Conservation (phyloP, 1,140 invertebrate genomes). For the Leptinotarsa undecemlineata region DNA sequence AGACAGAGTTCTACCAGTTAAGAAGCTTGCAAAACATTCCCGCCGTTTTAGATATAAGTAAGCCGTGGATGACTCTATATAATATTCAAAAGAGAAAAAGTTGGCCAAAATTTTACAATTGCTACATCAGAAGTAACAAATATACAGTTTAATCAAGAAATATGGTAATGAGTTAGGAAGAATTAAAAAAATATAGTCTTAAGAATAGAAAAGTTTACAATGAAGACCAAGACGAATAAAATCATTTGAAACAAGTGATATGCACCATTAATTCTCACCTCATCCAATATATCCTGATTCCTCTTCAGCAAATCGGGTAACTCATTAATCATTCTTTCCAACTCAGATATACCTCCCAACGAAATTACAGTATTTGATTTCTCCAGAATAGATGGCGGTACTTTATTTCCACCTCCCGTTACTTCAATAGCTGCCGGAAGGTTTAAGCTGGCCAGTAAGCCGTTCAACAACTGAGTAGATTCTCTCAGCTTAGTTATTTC, state of each 20-base stretch:
- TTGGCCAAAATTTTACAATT: too few species aligned
- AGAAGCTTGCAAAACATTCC: too few species aligned
- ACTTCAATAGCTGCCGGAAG: conserved; percentile 96
- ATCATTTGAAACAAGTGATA: too few species aligned
- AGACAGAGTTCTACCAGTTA: too few species aligned
- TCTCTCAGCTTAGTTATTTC: conserved; percentile 85
- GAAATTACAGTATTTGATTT: conserved; percentile 77
- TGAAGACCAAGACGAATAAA: neutral
- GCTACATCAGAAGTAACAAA: too few species aligned
- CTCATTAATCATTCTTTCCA: conserved; percentile 72
- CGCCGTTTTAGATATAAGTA: too few species aligned
- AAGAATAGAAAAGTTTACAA: neutral
- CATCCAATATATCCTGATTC: conserved; percentile 94
- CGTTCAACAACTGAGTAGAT: conserved; percentile 87
- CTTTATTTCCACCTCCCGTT: conserved; percentile 69
- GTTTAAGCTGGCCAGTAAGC: conserved; percentile 92
- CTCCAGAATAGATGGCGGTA: conserved; percentile 88
- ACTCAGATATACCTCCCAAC: conserved; percentile 68
- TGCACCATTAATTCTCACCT: conserved; percentile 61
- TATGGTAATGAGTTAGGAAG: too few species aligned
- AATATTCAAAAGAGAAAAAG: too few species aligned
- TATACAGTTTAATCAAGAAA: too few species aligned
- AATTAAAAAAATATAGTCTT: too few species aligned
- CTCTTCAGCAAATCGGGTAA: conserved; percentile 87
- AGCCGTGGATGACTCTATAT: too few species aligned